phyloP scores from a whole-genome alignment of 2,888 invertebrate genomes.

The Caenorhabditis sp. region DNA sequence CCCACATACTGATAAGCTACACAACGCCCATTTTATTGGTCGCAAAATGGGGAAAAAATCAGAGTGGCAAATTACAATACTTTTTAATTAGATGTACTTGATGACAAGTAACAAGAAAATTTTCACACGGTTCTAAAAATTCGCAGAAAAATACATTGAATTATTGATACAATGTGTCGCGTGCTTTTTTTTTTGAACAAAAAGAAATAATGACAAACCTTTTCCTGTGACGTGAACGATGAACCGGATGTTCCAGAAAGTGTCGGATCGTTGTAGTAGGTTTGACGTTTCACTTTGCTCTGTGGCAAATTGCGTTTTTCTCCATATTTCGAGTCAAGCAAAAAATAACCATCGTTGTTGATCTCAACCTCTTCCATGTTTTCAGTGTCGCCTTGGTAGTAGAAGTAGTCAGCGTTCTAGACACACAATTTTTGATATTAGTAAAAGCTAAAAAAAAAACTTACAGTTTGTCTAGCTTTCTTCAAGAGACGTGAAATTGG shows the following conservation, averaged over 20 bases:
- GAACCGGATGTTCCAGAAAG: constrained; percentile 39
- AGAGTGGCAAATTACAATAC: no score
- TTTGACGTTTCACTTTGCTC: constrained; percentile 51
- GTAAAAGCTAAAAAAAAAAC: no score
- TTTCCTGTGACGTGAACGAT: constrained; percentile 25
- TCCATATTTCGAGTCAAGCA: constrained; percentile 52
- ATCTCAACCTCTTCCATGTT: constrained; percentile 40
- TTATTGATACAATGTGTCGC: not conserved
- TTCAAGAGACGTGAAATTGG: constrained; percentile 48
- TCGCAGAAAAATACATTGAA: constrained; percentile 3
- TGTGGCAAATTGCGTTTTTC: constrained; percentile 50
- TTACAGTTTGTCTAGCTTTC: constrained; percentile 32
- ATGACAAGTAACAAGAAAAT: not conserved
- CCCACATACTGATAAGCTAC: not conserved
- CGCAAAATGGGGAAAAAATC: not conserved
- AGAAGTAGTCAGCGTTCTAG: constrained; percentile 13
- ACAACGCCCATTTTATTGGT: constrained; percentile 7
- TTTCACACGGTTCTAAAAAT: not conserved
- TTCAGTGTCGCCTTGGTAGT: constrained; percentile 10
- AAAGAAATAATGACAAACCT: constrained; percentile 19
- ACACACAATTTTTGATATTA: no score
- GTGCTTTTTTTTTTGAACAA: constrained; percentile 2
- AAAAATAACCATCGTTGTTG: constrained; percentile 59
- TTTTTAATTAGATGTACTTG: not conserved
- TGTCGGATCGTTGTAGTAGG: constrained; percentile 56